Evolutionary conservation across 1,140 invertebrate species (phyloP).

Genomic region (Drosophila nigrodunni): DNA sequence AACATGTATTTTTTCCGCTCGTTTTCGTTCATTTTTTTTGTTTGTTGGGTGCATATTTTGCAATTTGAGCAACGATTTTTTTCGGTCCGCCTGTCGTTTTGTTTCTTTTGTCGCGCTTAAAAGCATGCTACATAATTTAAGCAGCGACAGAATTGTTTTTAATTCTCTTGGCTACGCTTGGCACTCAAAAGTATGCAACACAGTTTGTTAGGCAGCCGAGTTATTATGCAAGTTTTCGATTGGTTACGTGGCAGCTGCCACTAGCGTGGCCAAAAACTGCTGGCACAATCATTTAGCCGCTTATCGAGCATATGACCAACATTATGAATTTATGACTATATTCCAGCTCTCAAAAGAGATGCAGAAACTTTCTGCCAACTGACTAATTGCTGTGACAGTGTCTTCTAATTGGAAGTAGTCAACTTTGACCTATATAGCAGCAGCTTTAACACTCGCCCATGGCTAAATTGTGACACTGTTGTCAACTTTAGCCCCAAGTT

Average conservation of each 20-base stretch:
- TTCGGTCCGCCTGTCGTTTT: conserved; percentile 1
- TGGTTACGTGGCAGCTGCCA: conserved; percentile 17
- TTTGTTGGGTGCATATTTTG: conserved; percentile 39
- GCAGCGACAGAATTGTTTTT: conserved; percentile 63
- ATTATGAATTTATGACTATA: conserved; percentile 55
- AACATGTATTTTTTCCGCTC: background rate
- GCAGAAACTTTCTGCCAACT: background rate
- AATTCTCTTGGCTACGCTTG: conserved; percentile 41
- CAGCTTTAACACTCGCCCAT: background rate
- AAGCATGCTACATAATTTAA: conserved; percentile 82
- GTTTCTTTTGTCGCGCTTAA: conserved; percentile 56
- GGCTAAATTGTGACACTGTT: conserved; percentile 58
- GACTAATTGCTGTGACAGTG: conserved; percentile 53
- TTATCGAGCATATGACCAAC: conserved; percentile 41
- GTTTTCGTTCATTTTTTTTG: conserved; percentile 18
- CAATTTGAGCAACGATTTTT: conserved; percentile 41
- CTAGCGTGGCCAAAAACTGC: background rate
- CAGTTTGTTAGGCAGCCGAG: background rate
- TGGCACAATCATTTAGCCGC: conserved; percentile 37
- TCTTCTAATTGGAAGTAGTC: conserved; percentile 47
- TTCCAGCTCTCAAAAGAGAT: background rate
- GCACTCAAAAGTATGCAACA: conserved; percentile 54
- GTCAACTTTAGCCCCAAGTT: conserved; percentile 62
- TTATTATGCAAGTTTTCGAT: conserved; percentile 46
- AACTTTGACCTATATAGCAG: conserved; percentile 44